Conservation (phyloP, 1,140 invertebrate genomes). For the Drusus annulatus region DNA sequence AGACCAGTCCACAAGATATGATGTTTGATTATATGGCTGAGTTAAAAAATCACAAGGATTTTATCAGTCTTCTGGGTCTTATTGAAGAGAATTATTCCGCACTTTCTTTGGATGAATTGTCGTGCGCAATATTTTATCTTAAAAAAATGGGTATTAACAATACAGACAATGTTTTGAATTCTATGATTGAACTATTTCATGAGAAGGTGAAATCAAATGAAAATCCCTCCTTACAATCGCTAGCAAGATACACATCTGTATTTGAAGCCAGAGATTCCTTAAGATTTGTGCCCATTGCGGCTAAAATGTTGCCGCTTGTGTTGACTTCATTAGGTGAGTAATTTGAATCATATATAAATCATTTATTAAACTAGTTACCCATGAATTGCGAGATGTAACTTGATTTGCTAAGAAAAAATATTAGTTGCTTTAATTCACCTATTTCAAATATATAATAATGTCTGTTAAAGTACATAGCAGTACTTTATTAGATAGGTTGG, state of each 20-base stretch:
- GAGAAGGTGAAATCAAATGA: neutral
- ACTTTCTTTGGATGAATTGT: conserved; percentile 36
- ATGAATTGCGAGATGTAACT: no score
- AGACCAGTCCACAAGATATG: conserved; percentile 34
- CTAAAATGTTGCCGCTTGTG: neutral
- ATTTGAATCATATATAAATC: neutral
- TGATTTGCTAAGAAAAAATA: no score
- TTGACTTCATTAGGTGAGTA: conserved; percentile 26
- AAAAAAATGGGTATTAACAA: conserved; percentile 39
- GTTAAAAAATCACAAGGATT: neutral
- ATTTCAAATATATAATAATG: no score
- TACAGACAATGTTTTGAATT: conserved; percentile 16
- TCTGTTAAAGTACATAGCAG: no score
- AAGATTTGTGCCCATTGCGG: conserved; percentile 25
- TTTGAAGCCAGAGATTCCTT: conserved; percentile 25
- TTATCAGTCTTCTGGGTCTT: neutral
- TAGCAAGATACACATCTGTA: conserved; percentile 26
- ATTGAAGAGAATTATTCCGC: neutral
- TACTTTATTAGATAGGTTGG: no score
- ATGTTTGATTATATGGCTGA: conserved; percentile 24
- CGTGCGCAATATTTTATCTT: conserved; percentile 37
- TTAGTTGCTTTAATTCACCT: no score
- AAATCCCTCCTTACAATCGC: neutral
- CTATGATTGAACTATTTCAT: conserved; percentile 13
- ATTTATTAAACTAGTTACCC: no score